These are phyloP conservation scores for Papilio xuthus DNA, from an alignment of 1,140 invertebrate genomes.

Conservation along the genomic window DNA sequence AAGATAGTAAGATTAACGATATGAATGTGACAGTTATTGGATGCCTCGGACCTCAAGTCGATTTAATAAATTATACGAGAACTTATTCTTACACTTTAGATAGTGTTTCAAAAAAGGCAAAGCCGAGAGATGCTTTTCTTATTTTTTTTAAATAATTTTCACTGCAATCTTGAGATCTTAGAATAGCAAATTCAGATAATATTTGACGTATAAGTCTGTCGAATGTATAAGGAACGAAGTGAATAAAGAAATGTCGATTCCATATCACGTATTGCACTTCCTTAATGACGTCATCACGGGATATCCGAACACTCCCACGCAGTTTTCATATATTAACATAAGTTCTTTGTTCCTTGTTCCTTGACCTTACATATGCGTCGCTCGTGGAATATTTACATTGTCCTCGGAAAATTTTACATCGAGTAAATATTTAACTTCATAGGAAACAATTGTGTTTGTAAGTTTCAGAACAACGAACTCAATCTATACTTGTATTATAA, in stretches of 20 bases:
- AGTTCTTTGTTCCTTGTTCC: slow-evolving; percentile 24
- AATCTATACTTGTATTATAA: too few species aligned
- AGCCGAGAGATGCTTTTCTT: too few species aligned
- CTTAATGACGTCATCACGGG: slow-evolving; percentile 19
- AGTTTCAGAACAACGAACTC: too few species aligned
- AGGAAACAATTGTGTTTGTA: not conserved
- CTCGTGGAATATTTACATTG: slow-evolving; percentile 9
- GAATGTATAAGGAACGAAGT: not conserved
- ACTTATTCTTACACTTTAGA: too few species aligned
- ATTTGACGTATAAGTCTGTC: not conserved
- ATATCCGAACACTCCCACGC: slow-evolving; percentile 6
- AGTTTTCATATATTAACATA: not conserved
- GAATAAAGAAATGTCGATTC: not conserved
- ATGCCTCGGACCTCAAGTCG: too few species aligned
- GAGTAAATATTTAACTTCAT: slow-evolving; percentile 1
- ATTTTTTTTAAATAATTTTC: too few species aligned
- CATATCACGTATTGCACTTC: slow-evolving; percentile 23
- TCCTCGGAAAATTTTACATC: slow-evolving; percentile 13
- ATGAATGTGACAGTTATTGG: too few species aligned
- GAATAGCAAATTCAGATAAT: too few species aligned
- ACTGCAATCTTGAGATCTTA: too few species aligned
- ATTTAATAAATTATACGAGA: too few species aligned
- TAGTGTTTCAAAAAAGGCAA: too few species aligned
- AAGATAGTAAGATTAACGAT: too few species aligned
- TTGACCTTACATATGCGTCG: slow-evolving; percentile 13